These are phyloP conservation scores for Parauchenoglanis ngamensis DNA, from an alignment of 2,797 vertebrate genomes.

Conservation along the genomic window DNA sequence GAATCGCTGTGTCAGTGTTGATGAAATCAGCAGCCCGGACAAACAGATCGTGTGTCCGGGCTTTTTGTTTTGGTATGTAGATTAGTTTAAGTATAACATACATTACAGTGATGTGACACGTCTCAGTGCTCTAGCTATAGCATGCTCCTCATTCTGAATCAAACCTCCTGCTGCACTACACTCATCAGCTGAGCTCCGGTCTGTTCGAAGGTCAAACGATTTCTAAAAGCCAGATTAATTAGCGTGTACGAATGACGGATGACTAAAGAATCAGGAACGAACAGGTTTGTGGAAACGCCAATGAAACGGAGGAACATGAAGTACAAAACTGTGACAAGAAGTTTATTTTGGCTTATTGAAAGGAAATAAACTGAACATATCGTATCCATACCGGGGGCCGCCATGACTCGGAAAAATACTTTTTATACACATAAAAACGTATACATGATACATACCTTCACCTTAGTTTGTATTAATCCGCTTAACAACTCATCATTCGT, in stretches of 20 bases:
- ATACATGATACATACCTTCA: not conserved
- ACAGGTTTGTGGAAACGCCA: no score
- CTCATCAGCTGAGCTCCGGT: no score
- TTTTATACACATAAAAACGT: no score
- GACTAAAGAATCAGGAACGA: not conserved
- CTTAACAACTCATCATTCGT: not conserved
- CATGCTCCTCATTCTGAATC: not conserved
- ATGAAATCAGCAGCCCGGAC: no score
- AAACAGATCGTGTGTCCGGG: no score
- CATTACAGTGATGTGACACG: not conserved
- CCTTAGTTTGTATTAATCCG: not conserved
- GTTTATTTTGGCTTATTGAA: not conserved
- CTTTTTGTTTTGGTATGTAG: no score
- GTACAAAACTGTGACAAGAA: not conserved
- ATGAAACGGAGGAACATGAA: not conserved
- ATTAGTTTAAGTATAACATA: not conserved
- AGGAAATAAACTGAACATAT: not conserved
- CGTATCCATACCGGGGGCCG: not conserved
- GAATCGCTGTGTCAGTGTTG: no score
- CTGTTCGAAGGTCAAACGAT: no score
- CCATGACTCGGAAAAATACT: no score
- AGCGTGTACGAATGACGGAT: no score
- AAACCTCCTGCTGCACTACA: not conserved
- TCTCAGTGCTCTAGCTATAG: not conserved
- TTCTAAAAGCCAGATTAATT: no score